Conservation (phyloP, 1,140 invertebrate genomes). For the Semibalanus balanoides region DNA sequence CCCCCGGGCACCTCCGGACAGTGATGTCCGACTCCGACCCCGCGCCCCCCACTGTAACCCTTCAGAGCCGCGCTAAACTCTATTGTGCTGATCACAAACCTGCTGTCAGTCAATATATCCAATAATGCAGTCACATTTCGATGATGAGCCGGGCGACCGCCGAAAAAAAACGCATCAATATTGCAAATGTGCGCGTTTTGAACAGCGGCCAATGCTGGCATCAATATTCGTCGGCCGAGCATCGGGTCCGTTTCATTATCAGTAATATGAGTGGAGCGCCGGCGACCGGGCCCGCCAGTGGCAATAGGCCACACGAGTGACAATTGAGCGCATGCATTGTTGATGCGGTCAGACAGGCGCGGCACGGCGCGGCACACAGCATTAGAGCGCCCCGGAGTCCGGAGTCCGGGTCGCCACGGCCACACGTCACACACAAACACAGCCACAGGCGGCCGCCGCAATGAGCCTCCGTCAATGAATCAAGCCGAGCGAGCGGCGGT, state of each 20-base stretch:
- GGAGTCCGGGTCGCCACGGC: neutral
- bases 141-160: neutral
- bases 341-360: neutral
- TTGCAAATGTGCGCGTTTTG: neutral
- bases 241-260: neutral
- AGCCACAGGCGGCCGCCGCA: neutral
- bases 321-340: neutral
- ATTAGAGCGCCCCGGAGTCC: neutral
- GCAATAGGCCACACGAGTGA: neutral
- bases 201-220: neutral
- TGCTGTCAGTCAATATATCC: neutral
- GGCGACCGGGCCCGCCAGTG: no score
- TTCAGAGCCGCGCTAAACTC: neutral
- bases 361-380: neutral
- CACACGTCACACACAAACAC: neutral
- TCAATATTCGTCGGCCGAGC: neutral
- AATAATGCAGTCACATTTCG: neutral
- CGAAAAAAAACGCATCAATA: neutral
- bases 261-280: neutral
- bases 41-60: no score
- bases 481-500: neutral
- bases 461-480: neutral
- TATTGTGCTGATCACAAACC: neutral
- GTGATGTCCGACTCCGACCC: no score
- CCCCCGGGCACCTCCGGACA: no score